phyloP scores from a whole-genome alignment of 1,140 invertebrate species.

The Psix sp. region DNA sequence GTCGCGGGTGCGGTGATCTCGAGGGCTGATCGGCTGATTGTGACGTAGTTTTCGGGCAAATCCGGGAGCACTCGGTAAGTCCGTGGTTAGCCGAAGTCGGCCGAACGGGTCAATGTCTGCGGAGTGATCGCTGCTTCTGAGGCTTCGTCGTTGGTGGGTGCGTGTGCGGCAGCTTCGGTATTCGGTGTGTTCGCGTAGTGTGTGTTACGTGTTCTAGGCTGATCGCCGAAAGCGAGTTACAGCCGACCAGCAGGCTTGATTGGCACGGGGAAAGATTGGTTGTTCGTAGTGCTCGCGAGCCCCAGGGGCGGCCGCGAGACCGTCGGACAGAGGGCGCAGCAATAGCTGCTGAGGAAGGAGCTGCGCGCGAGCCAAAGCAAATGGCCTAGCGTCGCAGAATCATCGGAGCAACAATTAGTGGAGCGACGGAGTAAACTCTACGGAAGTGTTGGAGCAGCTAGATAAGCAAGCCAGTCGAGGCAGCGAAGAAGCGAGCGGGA shows the following conservation, averaged over 20 bases:
- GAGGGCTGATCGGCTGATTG: conserved; percentile 12
- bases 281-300: no score
- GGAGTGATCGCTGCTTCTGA: conserved; percentile 80
- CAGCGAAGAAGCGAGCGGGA: no score
- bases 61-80: conserved; percentile 76
- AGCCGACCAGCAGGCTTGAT: background rate
- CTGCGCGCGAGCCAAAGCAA: no score
- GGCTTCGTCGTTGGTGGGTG: conserved; percentile 81
- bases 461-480: no score
- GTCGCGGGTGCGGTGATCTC: background rate
- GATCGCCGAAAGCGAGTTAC: conserved; percentile 11
- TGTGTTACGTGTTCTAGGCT: conserved; percentile 38
- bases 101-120: conserved; percentile 85
- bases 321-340: no score
- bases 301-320: no score
- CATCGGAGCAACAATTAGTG: no score
- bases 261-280: background rate
- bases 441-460: no score
- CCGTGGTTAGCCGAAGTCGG: conserved; percentile 70
- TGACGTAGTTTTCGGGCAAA: conserved; percentile 78
- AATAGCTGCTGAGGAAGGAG: no score
- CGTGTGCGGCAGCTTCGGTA: conserved; percentile 72
- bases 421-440: no score
- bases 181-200: conserved; percentile 78
- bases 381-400: no score